These are phyloP conservation scores for Slavum lentiscoides DNA, from an alignment of 2,888 invertebrate genomes.

Conservation along the genomic window DNA sequence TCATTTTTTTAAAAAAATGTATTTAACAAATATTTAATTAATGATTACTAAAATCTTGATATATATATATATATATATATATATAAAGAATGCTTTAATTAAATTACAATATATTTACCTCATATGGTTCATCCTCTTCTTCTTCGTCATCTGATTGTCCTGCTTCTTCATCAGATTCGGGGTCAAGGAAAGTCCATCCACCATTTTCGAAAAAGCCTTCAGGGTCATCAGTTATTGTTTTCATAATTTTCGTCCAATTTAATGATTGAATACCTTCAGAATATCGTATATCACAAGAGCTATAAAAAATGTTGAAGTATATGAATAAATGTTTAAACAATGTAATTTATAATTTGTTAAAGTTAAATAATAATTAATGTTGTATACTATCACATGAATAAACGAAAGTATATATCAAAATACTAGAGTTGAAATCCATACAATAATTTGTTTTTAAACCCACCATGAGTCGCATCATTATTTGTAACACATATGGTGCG, in stretches of 20 bases:
- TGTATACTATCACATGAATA: neutral
- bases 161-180: conserved; percentile 81
- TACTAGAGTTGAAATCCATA: too few species aligned
- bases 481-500: too few species aligned
- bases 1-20: too few species aligned
- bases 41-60: too few species aligned
- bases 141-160: conserved; percentile 66
- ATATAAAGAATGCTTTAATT: too few species aligned
- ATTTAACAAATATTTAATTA: too few species aligned
- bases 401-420: too few species aligned
- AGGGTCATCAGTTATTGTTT: conserved; percentile 97
- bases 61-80: too few species aligned
- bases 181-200: conserved; percentile 98
- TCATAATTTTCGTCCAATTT: conserved; percentile 99
- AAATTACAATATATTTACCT: conserved; percentile 57
- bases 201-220: conserved; percentile 98
- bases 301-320: conserved; percentile 58
- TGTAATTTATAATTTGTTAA: neutral
- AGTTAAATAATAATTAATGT: too few species aligned
- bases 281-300: conserved; percentile 94
- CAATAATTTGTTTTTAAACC: too few species aligned
- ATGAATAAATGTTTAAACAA: neutral
- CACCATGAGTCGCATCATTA: too few species aligned
- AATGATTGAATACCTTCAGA: conserved; percentile 97
- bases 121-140: conserved; percentile 65